These are phyloP conservation scores for Nannoperca obscura DNA, from an alignment of 2,797 vertebrate species.

Conservation along the genomic window DNA sequence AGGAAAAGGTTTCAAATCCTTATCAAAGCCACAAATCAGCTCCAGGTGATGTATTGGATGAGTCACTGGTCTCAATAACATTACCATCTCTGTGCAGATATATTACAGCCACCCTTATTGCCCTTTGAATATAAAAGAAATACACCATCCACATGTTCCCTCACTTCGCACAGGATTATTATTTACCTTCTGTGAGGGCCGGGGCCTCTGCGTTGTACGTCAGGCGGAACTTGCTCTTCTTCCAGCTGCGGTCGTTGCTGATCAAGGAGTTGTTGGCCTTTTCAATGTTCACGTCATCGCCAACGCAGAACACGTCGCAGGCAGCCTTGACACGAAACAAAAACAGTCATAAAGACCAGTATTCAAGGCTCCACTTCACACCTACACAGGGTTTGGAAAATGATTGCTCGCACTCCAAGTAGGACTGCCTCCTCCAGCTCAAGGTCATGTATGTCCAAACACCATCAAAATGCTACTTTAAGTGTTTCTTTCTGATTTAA, in stretches of 20 bases:
- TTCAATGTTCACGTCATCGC: slow-evolving; percentile 98
- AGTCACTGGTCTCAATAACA: slow-evolving; percentile 27
- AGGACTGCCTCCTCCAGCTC: slow-evolving; percentile 6
- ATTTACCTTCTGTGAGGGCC: slow-evolving; percentile 91
- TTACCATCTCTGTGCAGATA: slow-evolving; percentile 5
- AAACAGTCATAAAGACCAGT: not conserved
- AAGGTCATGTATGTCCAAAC: slow-evolving; percentile 11
- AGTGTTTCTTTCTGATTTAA: slow-evolving; percentile 16
- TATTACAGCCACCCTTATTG: slow-evolving; percentile 15
- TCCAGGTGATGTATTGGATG: slow-evolving; percentile 25
- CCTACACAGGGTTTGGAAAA: not conserved
- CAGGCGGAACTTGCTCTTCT: slow-evolving; percentile 97
- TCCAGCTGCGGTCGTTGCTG: slow-evolving; percentile 98
- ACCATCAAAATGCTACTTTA: slow-evolving; percentile 9
- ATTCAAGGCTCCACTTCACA: slow-evolving; percentile 1
- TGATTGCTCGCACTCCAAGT: not conserved
- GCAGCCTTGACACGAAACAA: slow-evolving; percentile 87
- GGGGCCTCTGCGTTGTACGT: slow-evolving; percentile 93
- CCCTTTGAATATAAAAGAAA: not conserved
- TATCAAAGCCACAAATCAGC: slow-evolving; percentile 15
- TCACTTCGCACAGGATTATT: not conserved
- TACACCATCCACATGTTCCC: not conserved
- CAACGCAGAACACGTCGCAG: slow-evolving; percentile 98
- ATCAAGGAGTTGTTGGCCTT: slow-evolving; percentile 97
- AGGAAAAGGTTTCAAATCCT: not conserved